Percentiles rank a stretch among this genome's conserved stretches.
phyloP scores from a whole-genome alignment of 2,113 vertebrate species.

The Sitta europaea region DNA sequence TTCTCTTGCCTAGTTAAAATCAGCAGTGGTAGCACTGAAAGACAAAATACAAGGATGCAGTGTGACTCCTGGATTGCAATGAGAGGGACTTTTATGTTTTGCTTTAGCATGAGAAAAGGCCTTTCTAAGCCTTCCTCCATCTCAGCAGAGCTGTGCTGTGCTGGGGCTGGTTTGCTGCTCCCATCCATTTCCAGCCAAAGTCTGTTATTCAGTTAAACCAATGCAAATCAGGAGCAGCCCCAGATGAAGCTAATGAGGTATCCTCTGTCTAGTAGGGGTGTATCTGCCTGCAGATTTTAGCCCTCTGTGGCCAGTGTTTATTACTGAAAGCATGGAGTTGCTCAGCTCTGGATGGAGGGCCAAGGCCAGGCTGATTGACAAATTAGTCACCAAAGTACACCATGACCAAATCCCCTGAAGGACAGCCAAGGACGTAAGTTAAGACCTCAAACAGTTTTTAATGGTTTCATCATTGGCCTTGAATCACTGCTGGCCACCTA shows the following conservation, averaged over 20 bases:
- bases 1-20: background rate
- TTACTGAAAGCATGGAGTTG: background rate
- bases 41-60: background rate
- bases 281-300: background rate
- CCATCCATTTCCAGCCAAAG: background rate
- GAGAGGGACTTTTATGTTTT: background rate
- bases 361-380: background rate
- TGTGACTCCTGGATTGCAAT: background rate
- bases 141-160: background rate
- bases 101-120: background rate
- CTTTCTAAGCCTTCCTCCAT: background rate
- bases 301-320: background rate
- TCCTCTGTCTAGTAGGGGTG: background rate
- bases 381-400: background rate
- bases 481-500: background rate
- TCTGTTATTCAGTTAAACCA: conserved; percentile 55
- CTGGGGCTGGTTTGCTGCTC: background rate
- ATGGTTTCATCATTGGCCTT: background rate
- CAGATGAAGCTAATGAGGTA: background rate
- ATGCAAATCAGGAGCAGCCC: conserved; percentile 49
- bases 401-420: background rate
- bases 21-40: background rate
- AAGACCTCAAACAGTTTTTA: background rate
- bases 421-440: background rate
- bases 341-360: background rate